Evolutionary conservation across 2,888 invertebrate species (phyloP), one percentile per base, ranked within the genome.

Genomic region (Herminia tarsipennalis): DNA sequence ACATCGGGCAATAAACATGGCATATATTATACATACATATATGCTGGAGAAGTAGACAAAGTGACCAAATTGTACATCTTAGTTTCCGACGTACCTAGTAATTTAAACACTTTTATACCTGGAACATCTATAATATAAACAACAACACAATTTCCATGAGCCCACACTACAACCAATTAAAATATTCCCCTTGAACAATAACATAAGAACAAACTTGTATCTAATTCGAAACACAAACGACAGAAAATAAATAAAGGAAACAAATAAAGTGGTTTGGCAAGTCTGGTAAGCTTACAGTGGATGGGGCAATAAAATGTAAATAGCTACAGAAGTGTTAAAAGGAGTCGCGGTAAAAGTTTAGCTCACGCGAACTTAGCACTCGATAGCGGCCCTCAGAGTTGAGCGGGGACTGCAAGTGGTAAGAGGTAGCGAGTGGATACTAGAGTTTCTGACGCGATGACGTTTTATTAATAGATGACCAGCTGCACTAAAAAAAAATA

Each of bases 281-380:
- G 67, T 74, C 66, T 56, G 65, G 67, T 65, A 61, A 68, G 70
- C 68, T 75, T 48, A 73, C 77, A 70, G 68, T 70, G 66, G 70
- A 73, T 69, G 67, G 67, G 70, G 79, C 73, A 81, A 83, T 86
- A 83, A 86, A 85, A 86, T 85, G 86, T 84, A 83, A 86, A 86
- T 84, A 81, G 81, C 76, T 75, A 73, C 70, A 78, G 79, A 81
- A 87, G 84, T 85, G 85, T 83, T 84, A 80, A 83, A 84, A 81
- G 79, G 80, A 82, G 78, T 74, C 79, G 77, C 71, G 73, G 78
- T 75, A 70, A 78, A 83, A 85, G 78, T 85, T 86, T 73, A 74
- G 70, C 76, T 73, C 80, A 75, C 79, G 81, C 77, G 76, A 86
- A 84, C 81, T 83, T 83, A 75, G 76, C 78, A 78, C 81, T 82